Base-by-base conservation (phyloP, 2,113 vertebrate species). In the Himantopus leucocephalus region DNA sequence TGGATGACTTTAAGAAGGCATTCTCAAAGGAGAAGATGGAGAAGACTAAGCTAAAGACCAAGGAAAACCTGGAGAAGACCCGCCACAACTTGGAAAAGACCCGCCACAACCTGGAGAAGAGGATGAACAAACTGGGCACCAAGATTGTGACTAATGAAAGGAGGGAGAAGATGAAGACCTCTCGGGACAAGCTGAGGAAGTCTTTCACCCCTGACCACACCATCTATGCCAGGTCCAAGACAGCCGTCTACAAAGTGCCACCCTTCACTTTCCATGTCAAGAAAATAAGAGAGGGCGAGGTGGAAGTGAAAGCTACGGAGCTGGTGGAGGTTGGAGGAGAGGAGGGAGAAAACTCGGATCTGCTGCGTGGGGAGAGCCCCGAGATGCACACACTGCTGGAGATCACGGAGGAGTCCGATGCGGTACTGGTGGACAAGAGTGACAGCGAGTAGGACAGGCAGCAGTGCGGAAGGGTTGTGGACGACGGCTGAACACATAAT, bases 241-340 rank as follows among this genome's bases (percentile, higher is more conserved):
- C 98, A 3, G 98, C 98, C 0, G 99, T 99, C 88, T 99, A 99
- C 98, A 99, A 99, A 60, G 99, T 99, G 85, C 99, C 99, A 2
- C 99, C 99, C 14, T 99, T 99, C 97, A 99, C 99, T 82, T 99
- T 99, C 97, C 98, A 99, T 0, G 99, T 99, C 62, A 99, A 99
- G 98, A 99, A 99, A 97, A 98, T 99, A 97, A 98, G 99, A 62
- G 99, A 99, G 71, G 99, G 99, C 0, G 98, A 98, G 94, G 98
- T 98, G 82, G 99, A 99, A 94, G 98, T 99, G 94, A 98, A 98
- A 85, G 98, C 98, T 96, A 98, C 98, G 1, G 99, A 99, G 98
- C 98, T 99, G 98, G 98, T 98, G 96, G 98, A 99, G 81, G 99
- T 99, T 60, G 97, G 97, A 7, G 98, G 98, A 35, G 98, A 98